A percentile compares a stretch with the other conserved stretches of the same genome.
These are phyloP conservation scores for Chrysodeixis includens DNA, from an alignment of 2,888 invertebrate species.

Conservation along the genomic window DNA sequence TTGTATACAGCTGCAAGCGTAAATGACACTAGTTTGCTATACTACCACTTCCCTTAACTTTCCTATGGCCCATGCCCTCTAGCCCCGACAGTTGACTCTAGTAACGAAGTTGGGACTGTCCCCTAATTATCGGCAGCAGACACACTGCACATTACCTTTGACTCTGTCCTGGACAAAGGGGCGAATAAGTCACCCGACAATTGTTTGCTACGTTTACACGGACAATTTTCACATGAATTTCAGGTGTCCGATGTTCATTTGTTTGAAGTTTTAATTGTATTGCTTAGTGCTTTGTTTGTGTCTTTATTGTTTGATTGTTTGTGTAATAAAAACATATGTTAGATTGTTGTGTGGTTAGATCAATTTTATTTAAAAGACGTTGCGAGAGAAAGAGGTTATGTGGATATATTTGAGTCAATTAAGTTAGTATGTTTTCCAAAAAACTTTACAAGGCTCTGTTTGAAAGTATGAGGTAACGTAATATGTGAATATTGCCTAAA, in stretches of 20 bases:
- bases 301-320: background rate
- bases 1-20: no score
- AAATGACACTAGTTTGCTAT: no score
- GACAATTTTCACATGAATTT: constrained; percentile 27
- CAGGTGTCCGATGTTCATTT: constrained; percentile 42
- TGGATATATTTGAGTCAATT: no score
- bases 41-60: no score
- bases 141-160: constrained; percentile 60
- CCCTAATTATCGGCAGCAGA: constrained; percentile 63
- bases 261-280: constrained; percentile 40
- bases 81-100: constrained; percentile 31
- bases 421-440: no score
- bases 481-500: no score
- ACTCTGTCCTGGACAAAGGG: constrained; percentile 48
- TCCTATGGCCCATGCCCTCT: background rate
- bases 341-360: no score
- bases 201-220: constrained; percentile 39
- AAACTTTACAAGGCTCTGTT: no score
- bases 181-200: constrained; percentile 34
- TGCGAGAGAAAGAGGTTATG: no score
- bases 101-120: constrained; percentile 49
- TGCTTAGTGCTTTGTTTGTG: constrained; percentile 18
- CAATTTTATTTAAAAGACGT: no score
- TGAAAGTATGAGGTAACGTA: no score
- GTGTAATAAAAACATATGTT: background rate